A percentile compares a stretch with the other conserved stretches of the same genome.
phyloP scores from a whole-genome alignment of 2,113 vertebrate genomes.

The Pipra filicauda region DNA sequence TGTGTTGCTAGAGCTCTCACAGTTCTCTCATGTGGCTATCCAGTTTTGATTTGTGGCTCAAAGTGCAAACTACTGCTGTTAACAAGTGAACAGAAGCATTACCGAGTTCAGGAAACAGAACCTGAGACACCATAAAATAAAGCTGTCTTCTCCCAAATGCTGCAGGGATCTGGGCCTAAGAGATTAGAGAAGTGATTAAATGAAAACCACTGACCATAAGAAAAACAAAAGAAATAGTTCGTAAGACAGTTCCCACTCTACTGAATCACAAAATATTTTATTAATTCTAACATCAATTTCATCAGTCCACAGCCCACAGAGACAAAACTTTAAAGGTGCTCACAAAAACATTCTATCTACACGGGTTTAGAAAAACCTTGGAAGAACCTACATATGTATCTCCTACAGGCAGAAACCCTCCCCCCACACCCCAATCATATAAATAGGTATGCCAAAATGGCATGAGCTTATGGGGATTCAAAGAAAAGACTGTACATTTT shows the following conservation, averaged over 20 bases:
- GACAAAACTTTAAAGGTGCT: constrained; percentile 19
- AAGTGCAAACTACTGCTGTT: neutral
- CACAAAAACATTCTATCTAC: neutral
- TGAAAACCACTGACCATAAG: neutral
- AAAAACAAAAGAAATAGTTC: neutral
- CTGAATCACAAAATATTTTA: constrained; percentile 52
- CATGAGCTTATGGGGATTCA: neutral
- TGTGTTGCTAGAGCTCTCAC: neutral
- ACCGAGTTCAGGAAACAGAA: neutral
- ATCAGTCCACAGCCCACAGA: neutral
- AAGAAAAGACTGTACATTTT: neutral
- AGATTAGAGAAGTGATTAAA: neutral
- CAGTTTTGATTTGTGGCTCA: neutral
- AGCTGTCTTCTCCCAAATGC: neutral
- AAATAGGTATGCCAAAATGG: constrained; percentile 22
- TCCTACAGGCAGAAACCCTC: neutral
- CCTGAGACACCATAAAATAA: neutral
- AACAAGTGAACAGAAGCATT: neutral
- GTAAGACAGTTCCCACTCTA: neutral
- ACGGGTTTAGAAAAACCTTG: neutral
- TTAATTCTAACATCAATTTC: constrained; percentile 14
- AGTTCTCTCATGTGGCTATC: neutral
- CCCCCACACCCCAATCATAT: neutral
- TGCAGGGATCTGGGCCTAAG: neutral
- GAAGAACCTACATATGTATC: neutral